Evolutionary conservation across 2,888 invertebrate species (phyloP).

Genomic region (Liopterus haemorrhoidalis): DNA sequence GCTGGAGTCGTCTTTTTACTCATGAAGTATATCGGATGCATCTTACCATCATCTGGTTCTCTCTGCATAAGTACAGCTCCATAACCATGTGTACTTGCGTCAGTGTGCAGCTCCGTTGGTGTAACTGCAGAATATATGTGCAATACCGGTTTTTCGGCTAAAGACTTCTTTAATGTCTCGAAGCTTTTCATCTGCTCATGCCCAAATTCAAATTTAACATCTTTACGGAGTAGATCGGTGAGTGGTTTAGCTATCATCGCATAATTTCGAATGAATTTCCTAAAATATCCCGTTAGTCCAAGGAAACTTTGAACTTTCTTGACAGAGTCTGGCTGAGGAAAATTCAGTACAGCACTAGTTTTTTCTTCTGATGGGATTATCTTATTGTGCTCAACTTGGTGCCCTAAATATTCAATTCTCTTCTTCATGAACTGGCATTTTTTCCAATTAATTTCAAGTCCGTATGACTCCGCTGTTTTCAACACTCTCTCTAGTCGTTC

Average conservation of each 20-base stretch:
- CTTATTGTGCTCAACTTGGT: conserved; percentile 27
- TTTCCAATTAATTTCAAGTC: conserved; percentile 27
- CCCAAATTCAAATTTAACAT: conserved; percentile 20
- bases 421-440: conserved; percentile 29
- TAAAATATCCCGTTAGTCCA: conserved; percentile 30
- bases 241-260: conserved; percentile 29
- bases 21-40: conserved; percentile 30
- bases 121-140: too few species aligned
- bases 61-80: conserved; percentile 31
- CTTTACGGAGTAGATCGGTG: conserved; percentile 23
- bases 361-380: conserved; percentile 28
- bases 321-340: conserved; percentile 26
- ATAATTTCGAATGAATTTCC: conserved; percentile 30
- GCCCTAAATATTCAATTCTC: conserved; percentile 28
- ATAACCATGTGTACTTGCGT: conserved; percentile 23
- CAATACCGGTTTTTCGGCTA: too few species aligned
- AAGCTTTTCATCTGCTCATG: conserved; percentile 20
- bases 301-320: conserved; percentile 30
- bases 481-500: conserved; percentile 23
- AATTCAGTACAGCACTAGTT: conserved; percentile 26
- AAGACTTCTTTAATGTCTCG: too few species aligned
- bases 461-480: conserved; percentile 22
- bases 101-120: conserved; percentile 27
- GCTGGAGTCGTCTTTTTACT: conserved; percentile 31
- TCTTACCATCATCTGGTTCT: conserved; percentile 20